A percentile compares a stretch with the other conserved stretches of the same genome.
phyloP scores from a whole-genome alignment of 2,113 vertebrate genomes.

The Syrrhaptes paradoxus region DNA sequence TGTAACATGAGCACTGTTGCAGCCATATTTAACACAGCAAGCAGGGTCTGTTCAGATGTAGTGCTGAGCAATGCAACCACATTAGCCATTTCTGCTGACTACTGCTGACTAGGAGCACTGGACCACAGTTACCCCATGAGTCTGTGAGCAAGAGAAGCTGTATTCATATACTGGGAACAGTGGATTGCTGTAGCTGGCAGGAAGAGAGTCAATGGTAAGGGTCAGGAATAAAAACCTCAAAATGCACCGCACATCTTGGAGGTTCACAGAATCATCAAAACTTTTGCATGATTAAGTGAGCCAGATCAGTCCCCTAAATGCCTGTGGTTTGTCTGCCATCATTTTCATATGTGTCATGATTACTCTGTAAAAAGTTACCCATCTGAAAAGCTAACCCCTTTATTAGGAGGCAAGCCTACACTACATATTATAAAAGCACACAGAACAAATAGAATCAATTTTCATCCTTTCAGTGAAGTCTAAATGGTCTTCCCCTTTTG shows the following conservation, averaged over 20 bases:
- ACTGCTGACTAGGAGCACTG: background rate
- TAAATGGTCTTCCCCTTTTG: background rate
- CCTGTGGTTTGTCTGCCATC: constrained; percentile 25
- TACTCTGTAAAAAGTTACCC: background rate
- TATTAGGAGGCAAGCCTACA: background rate
- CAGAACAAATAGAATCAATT: background rate
- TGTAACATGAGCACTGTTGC: background rate
- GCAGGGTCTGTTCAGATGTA: background rate
- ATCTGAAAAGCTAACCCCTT: constrained; percentile 26
- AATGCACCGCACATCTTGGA: background rate
- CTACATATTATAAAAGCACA: background rate
- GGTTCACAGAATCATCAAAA: constrained; percentile 37
- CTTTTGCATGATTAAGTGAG: background rate
- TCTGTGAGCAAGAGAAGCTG: background rate
- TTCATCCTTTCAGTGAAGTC: background rate
- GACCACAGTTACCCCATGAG: background rate
- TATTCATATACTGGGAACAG: background rate
- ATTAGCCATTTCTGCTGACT: constrained; percentile 62
- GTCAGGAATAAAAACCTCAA: constrained; percentile 33
- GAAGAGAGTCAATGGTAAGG: background rate
- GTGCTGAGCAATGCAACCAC: constrained; percentile 30
- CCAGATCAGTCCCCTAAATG: background rate
- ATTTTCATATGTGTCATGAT: background rate
- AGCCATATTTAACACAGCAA: background rate
- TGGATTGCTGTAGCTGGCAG: background rate